Conservation (phyloP, 2,797 vertebrate species). For the Leuciscus waleckii region DNA sequence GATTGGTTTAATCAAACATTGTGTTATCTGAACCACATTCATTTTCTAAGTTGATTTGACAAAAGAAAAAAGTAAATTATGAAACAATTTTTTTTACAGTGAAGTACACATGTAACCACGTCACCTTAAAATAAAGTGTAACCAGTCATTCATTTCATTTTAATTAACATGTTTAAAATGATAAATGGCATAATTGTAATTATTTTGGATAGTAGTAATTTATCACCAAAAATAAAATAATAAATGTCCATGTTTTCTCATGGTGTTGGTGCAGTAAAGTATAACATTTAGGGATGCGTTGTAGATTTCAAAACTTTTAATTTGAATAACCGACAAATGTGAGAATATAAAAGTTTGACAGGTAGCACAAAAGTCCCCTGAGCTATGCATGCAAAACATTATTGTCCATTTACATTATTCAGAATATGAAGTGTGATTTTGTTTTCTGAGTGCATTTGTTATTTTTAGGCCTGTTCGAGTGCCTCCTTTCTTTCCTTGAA, state of each 20-base stretch:
- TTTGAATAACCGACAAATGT: background rate
- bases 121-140: no score
- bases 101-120: no score
- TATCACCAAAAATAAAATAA: background rate
- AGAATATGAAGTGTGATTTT: background rate
- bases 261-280: background rate
- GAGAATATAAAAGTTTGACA: background rate
- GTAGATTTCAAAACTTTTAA: background rate
- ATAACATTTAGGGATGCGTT: background rate
- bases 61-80: no score
- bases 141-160: background rate
- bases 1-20: no score
- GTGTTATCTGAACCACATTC: no score
- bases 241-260: background rate
- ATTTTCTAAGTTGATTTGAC: no score
- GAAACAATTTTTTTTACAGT: no score
- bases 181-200: background rate
- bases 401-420: background rate
- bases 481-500: background rate
- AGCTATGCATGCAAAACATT: background rate
- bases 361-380: background rate
- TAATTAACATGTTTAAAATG: background rate
- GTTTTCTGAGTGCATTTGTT: background rate
- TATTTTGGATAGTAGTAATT: background rate
- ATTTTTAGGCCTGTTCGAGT: background rate